A percentile compares a stretch with the other conserved stretches of the same genome.
These are phyloP conservation scores for Stichopus horrens DNA, from an alignment of 53 echinoderm and acorn worm species.

Conservation along the genomic window DNA sequence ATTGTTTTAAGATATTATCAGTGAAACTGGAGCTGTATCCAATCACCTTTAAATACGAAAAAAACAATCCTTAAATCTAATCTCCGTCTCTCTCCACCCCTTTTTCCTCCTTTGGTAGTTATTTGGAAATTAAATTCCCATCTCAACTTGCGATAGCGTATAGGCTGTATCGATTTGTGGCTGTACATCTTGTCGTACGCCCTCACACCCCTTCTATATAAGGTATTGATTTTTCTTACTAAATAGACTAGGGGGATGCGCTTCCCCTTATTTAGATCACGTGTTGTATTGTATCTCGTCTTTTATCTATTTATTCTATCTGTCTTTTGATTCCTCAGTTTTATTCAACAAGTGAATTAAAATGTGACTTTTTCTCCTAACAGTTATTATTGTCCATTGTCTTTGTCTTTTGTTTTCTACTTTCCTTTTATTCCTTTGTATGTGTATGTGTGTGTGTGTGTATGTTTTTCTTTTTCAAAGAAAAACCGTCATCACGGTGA, in stretches of 20 bases:
- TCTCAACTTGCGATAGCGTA: neutral
- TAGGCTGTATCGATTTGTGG: neutral
- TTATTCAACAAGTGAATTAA: neutral
- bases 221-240: neutral
- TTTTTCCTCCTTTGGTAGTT: too few relatives aligned
- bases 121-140: too few relatives aligned
- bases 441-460: too few relatives aligned
- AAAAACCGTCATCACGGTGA: neutral
- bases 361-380: neutral
- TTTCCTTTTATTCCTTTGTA: neutral
- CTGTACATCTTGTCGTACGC: neutral
- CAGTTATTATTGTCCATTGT: neutral
- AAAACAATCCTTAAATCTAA: too few relatives aligned
- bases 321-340: neutral
- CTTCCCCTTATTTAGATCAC: neutral
- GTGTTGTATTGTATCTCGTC: neutral
- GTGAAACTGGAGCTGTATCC: too few relatives aligned
- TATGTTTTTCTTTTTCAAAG: neutral
- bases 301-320: neutral
- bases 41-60: too few relatives aligned
- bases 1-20: too few relatives aligned
- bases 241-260: neutral
- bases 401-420: constrained; percentile 7
- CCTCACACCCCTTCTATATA: too few relatives aligned
- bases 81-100: too few relatives aligned